Evolutionary conservation across 2,113 vertebrate genomes (phyloP).

Genomic region (Gobio gobio): DNA sequence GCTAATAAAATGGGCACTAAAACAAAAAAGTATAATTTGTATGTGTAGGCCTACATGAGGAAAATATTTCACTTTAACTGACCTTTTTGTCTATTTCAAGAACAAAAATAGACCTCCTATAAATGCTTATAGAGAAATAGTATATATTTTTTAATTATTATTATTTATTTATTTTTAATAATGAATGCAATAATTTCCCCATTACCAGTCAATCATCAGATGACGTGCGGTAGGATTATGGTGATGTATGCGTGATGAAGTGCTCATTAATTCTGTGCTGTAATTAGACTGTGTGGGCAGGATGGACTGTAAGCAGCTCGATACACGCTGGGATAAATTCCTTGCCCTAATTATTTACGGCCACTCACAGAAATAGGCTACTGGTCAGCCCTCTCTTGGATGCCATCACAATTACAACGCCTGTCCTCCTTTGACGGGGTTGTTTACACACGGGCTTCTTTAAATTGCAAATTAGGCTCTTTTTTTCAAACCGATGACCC

Average conservation of each 20-base stretch:
- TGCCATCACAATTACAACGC: background rate
- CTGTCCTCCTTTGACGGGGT: background rate
- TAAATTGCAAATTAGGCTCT: slow-evolving; percentile 41
- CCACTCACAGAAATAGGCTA: background rate
- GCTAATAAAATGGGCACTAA: too few species aligned
- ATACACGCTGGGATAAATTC: background rate
- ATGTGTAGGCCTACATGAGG: background rate
- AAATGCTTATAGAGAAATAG: background rate
- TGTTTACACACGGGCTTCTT: slow-evolving; percentile 34
- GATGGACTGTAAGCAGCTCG: background rate
- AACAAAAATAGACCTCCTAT: background rate
- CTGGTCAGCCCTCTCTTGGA: slow-evolving; percentile 6
- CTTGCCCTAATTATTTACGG: slow-evolving; percentile 24
- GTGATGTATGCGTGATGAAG: background rate
- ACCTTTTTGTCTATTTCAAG: background rate
- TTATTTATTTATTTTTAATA: background rate
- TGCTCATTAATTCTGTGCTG: background rate
- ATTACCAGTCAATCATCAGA: background rate
- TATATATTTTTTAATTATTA: too few species aligned
- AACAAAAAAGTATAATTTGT: background rate
- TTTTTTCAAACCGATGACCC: slow-evolving; percentile 16
- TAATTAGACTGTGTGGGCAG: slow-evolving; percentile 10
- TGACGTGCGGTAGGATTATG: background rate
- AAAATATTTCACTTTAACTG: background rate
- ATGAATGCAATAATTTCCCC: background rate